Base-by-base conservation (phyloP, 2,888 invertebrate species). In the Periphyllus acericola region DNA sequence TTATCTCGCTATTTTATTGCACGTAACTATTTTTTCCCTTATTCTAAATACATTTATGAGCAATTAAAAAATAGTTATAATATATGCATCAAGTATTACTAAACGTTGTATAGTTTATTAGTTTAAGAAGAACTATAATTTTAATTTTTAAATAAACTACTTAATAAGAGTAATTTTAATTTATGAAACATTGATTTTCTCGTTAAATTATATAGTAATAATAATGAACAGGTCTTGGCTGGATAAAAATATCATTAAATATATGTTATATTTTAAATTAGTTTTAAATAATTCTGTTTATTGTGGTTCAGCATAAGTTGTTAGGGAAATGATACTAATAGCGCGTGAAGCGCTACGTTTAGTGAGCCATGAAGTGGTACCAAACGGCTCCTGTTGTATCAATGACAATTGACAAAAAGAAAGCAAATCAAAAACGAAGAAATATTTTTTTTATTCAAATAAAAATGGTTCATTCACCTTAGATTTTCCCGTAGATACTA, bases 381-480 rank as follows among this genome's bases (percentile, higher is more conserved):
- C 29, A 34, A 55, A 36, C 55, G 36, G 36, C 34, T 55, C 55
- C 32, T 60, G 66, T 21, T 36, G 71, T 32, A 40, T 74, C n/a
- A 55, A 32, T 40, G 86, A 86, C 60, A 81, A 74, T 40, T 81
- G 55, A 80, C 72, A 87, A 87, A 71, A 40, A 29, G 80, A 87
- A 86, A 86, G 79, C 75, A 86, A 36, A 79, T 79, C 68, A 66
- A 68, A 83, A 83, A 83, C 66, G 66, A 76, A 84, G 32, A 84
- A 84, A 84, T 84, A 68, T 72, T 83, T 75, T 83, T 66, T 68
- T 66, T 3, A 6, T 66, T 40, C 14, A 66, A 68, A 68, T 8
- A 46, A 76, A 75, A 66, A 66, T 34, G 66, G 86, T 86, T 72
- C 79, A 79, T 80, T 86, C 86, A 86, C 86, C 86, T 80, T 55